Base-by-base conservation (phyloP, 2,888 invertebrate genomes). In the Nasonia oneida region DNA sequence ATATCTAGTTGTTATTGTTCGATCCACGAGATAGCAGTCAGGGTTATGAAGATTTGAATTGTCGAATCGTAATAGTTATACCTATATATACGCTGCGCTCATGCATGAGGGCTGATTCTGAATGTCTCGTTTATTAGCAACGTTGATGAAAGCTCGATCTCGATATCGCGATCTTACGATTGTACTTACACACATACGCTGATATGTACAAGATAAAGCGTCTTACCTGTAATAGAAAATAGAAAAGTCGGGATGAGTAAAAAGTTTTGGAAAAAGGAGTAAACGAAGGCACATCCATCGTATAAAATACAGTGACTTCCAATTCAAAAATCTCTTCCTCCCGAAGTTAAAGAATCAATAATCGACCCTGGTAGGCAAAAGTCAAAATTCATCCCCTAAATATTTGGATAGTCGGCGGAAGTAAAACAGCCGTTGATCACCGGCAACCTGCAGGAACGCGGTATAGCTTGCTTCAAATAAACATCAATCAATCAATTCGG, bases 191-290 rank as follows among this genome's bases (percentile, higher is more conserved):
- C 14, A 10, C 33, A 61, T 64, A 33, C 33, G 33, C 10, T 47
- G 12, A 67, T 29, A 29, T 29, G 1, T 5, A 14, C 29, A 1
- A 8, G 6, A 67, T 67, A 33, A 14, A 4, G 14, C 29, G 14
- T 67, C 67, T 67, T 67, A 67, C 67, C 67, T 67, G 67, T 29
- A 67, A 67, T 15, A 67, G n/a, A 67, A 33, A 67, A 33, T 33
- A 67, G 0, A 29, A 29, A 33, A 29, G 0, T 67, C 23, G 3
- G 4, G 10, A 64, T 64, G 2, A 64, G 29, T 23, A 29, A 64
- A 64, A 23, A 10, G 29, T 10, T 18, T 53, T 53, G 4, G 1
- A 53, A 42, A 42, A 42, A 42, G 6, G 42, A 1, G 42, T 42
- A 5, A 42, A 42, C 10, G 8, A 42, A 50, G 15, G 0, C 12